phyloP scores from a whole-genome alignment of 92 coral and sea anemone genomes.

The Metridium senile region DNA sequence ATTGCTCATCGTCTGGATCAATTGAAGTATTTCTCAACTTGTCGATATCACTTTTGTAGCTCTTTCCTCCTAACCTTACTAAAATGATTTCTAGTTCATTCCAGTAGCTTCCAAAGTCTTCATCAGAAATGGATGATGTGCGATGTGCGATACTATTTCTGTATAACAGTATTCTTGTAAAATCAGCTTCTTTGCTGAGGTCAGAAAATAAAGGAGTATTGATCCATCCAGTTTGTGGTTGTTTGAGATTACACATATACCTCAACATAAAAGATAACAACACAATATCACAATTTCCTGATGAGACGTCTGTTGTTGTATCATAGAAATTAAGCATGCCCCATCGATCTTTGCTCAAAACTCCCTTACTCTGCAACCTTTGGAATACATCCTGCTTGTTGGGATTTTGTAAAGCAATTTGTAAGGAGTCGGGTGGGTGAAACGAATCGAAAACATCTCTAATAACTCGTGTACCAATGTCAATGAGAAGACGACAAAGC shows the following conservation, averaged over 20 bases:
- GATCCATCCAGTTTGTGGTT: neutral
- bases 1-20: neutral
- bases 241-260: neutral
- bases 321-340: neutral
- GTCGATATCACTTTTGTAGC: neutral
- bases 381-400: neutral
- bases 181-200: neutral
- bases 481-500: conserved; percentile 3
- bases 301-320: neutral
- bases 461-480: neutral
- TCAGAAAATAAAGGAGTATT: neutral
- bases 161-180: neutral
- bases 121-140: neutral
- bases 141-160: neutral
- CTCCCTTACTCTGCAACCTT: neutral
- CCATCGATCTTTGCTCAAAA: neutral
- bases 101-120: neutral
- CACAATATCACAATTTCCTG: neutral
- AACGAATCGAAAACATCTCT: neutral
- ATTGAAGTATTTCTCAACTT: neutral
- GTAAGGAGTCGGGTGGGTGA: neutral
- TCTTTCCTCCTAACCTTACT: neutral
- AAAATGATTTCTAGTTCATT: neutral
- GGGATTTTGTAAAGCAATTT: neutral
- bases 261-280: neutral